These are phyloP conservation scores for Ophion costatus DNA, from an alignment of 2,888 invertebrate genomes.

Conservation along the genomic window DNA sequence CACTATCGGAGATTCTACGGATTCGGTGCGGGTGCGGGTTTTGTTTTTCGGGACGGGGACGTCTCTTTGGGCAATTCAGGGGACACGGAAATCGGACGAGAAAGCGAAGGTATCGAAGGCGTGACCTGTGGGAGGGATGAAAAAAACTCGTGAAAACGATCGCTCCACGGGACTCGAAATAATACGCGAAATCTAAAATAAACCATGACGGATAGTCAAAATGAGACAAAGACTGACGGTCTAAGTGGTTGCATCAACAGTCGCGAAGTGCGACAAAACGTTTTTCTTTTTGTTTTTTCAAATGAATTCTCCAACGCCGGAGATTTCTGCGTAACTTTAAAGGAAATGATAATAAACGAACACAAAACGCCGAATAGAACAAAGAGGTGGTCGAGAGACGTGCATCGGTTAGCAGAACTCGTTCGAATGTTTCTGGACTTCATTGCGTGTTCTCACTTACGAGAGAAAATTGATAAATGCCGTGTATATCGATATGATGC, in stretches of 20 bases:
- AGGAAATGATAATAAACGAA: not conserved
- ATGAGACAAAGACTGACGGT: slow-evolving; percentile 82
- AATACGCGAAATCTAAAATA: slow-evolving; percentile 64
- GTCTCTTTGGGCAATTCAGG: not conserved
- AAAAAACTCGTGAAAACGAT: slow-evolving; percentile 12
- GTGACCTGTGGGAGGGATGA: not conserved
- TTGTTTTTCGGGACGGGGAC: not conserved
- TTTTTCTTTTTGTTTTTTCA: slow-evolving; percentile 44
- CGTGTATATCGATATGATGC: slow-evolving; percentile 17
- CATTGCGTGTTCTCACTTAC: not conserved
- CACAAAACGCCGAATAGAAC: slow-evolving; percentile 17
- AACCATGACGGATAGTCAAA: slow-evolving; percentile 80
- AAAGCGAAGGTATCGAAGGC: not conserved
- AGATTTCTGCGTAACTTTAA: slow-evolving; percentile 18
- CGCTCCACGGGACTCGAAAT: slow-evolving; percentile 35
- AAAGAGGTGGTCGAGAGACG: slow-evolving; percentile 24
- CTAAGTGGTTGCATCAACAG: slow-evolving; percentile 65
- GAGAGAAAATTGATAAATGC: not conserved
- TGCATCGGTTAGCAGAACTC: slow-evolving; percentile 32
- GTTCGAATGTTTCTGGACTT: slow-evolving; percentile 10
- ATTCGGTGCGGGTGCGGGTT: not conserved
- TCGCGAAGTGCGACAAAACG: slow-evolving; percentile 36
- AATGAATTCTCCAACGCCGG: slow-evolving; percentile 45
- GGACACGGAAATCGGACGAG: not conserved
- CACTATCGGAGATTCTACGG: not conserved